Conservation (phyloP, 2,113 vertebrate genomes). For the Peromyscus californicus region DNA sequence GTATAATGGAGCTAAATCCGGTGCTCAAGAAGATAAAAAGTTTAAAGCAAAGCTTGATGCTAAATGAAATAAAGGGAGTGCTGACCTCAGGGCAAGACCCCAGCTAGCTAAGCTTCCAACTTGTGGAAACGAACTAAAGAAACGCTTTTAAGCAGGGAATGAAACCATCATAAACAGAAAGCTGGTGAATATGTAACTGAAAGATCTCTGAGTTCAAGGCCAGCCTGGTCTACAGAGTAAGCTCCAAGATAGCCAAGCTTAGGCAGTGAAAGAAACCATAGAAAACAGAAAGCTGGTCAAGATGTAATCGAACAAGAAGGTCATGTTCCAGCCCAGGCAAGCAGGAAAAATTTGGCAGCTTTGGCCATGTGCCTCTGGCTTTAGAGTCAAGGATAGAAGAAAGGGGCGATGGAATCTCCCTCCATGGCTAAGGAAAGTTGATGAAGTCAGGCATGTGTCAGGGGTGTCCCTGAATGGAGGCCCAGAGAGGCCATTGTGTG, state of each 20-base stretch:
- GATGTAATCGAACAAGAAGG: too few relatives aligned
- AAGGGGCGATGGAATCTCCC: background rate
- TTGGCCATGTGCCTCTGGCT: background rate
- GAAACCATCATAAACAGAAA: background rate
- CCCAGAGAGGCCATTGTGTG: background rate
- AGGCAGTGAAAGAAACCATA: too few relatives aligned
- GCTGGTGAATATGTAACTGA: too few relatives aligned
- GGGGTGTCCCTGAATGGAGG: background rate
- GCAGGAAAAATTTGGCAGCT: background rate
- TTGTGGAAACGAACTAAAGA: background rate
- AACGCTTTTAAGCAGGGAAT: background rate
- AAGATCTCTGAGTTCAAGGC: too few relatives aligned
- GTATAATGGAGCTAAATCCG: background rate
- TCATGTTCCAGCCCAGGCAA: background rate
- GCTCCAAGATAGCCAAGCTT: too few relatives aligned
- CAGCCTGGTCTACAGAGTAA: too few relatives aligned
- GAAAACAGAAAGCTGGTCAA: background rate
- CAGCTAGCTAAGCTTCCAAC: background rate
- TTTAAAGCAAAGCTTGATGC: background rate
- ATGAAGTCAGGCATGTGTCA: background rate
- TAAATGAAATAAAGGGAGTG: background rate
- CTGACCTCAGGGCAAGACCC: background rate
- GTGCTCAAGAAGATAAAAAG: background rate
- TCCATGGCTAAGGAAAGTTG: background rate
- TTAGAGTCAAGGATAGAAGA: background rate